A percentile compares a stretch with the other conserved stretches of the same genome.
phyloP scores from a whole-genome alignment of 2,888 invertebrate genomes.

The Chironomus riparius region DNA sequence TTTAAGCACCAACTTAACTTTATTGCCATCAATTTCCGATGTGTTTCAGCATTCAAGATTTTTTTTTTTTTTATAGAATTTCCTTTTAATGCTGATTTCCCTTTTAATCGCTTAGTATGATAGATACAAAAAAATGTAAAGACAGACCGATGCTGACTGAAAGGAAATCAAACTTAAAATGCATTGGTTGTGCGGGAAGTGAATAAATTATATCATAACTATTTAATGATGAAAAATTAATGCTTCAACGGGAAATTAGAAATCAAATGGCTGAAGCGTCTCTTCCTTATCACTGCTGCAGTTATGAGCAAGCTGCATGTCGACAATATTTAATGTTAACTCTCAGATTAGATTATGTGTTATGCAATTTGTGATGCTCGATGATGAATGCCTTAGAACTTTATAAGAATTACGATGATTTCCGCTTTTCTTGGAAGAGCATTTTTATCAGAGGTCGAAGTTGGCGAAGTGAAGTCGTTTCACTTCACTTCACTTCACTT shows the following conservation, averaged over 20 bases:
- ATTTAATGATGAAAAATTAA: background rate
- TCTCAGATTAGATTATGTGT: no score
- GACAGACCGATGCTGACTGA: background rate
- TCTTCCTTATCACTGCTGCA: no score
- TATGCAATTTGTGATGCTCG: no score
- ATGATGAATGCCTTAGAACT: no score
- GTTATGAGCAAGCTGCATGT: no score
- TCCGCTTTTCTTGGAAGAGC: background rate
- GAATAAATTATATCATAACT: background rate
- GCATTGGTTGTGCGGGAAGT: background rate
- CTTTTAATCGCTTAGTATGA: background rate
- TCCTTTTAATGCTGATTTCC: background rate
- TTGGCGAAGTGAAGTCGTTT: no score
- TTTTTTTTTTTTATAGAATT: background rate
- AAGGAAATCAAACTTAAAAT: background rate
- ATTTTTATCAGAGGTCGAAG: no score
- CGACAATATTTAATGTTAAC: no score
- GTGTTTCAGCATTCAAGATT: background rate
- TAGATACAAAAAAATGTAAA: background rate
- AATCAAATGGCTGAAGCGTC: background rate
- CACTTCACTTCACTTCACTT: no score
- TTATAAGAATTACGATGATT: no score
- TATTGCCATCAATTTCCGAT: slow-evolving; percentile 16
- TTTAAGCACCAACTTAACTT: background rate
- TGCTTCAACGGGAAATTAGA: background rate